Evolutionary conservation across 2,888 invertebrate species (phyloP), one percentile per base, ranked within the genome.

Genomic region (Apantesis nais): DNA sequence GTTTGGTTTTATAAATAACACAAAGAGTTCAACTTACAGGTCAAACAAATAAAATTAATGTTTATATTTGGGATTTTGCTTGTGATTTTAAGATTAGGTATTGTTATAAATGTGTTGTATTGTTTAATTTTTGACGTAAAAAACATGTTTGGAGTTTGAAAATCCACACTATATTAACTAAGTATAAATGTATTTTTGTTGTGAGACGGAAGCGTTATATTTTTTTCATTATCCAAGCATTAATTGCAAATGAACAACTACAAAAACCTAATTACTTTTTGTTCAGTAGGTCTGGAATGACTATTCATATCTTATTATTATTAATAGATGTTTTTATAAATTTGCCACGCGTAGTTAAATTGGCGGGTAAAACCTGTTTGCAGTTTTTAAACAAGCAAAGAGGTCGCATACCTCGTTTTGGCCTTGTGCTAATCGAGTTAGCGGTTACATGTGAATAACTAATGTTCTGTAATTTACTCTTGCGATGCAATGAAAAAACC

Each of bases 341-440:
- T 66, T 73, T 70, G 29, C 58, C 84, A 81, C 67, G 48, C 31
- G 66, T 83, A 83, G 80, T 81, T 78, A 85, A 86, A 87, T 86
- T 88, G 83, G 81, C 84, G 85, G 79, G 83, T 83, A 85, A 88
- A 88, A 90, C 90, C 84, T 78, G 89, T 89, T 89, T 80, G 80
- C 80, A 74, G 80, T 88, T 87, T 86, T 88, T 88, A 90, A 90
- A 90, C 86, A 86, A 88, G 87, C 89, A 92, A 92, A 89, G 92
- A 93, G 94, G 94, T 93, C 93, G 88, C 90, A 89, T 92, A 91
- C 92, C 91, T 89, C 81, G 86, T 90, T 89, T 88, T 91, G 91
- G 91, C 93, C 92, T 94, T 92, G 90, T 87, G 91, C 87, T 93
- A 93, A 93, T 91, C 90, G 88, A 90, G 87, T 93, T 93, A 92